A percentile compares a stretch with the other conserved stretches of the same genome.
Conservation (phyloP, 2,888 invertebrate species). For the Agrilus mali region DNA sequence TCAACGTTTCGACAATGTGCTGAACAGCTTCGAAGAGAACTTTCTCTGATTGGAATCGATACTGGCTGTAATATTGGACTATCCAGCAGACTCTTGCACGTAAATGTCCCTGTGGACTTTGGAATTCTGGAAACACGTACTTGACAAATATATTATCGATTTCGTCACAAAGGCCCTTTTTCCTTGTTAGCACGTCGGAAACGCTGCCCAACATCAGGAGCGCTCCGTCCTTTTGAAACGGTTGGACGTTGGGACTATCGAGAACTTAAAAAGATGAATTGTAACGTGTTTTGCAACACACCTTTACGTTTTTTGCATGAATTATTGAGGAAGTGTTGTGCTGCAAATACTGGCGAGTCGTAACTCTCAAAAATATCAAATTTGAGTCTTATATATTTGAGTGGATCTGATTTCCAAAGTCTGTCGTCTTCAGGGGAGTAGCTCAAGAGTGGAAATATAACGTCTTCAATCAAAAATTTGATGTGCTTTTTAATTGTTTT, state of each 20-base stretch:
- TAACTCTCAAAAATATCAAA: constrained; percentile 97
- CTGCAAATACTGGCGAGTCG: constrained; percentile 89
- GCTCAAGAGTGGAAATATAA: constrained; percentile 92
- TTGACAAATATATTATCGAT: constrained; percentile 78
- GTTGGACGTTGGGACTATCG: constrained; percentile 38
- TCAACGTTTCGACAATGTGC: constrained; percentile 63
- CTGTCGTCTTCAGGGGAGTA: constrained; percentile 91
- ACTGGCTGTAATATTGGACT: constrained; percentile 78
- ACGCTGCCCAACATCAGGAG: constrained; percentile 94
- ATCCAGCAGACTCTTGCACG: constrained; percentile 94
- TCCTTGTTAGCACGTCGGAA: constrained; percentile 80
- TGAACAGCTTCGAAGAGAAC: constrained; percentile 70
- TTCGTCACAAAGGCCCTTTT: constrained; percentile 84
- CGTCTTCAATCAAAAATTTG: constrained; percentile 83
- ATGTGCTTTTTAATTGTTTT: constrained; percentile 93
- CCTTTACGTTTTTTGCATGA: constrained; percentile 91
- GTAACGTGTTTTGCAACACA: constrained; percentile 87
- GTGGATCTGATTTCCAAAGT: constrained; percentile 90
- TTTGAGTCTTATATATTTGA: constrained; percentile 93
- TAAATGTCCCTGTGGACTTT: constrained; percentile 74
- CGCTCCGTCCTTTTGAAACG: constrained; percentile 90
- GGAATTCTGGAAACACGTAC: constrained; percentile 90
- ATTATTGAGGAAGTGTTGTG: constrained; percentile 78
- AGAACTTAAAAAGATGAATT: constrained; percentile 74
- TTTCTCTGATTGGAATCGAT: constrained; percentile 73